Evolutionary conservation across 2,888 invertebrate species (phyloP).

Genomic region (Vannuccia rotundouncinata): DNA sequence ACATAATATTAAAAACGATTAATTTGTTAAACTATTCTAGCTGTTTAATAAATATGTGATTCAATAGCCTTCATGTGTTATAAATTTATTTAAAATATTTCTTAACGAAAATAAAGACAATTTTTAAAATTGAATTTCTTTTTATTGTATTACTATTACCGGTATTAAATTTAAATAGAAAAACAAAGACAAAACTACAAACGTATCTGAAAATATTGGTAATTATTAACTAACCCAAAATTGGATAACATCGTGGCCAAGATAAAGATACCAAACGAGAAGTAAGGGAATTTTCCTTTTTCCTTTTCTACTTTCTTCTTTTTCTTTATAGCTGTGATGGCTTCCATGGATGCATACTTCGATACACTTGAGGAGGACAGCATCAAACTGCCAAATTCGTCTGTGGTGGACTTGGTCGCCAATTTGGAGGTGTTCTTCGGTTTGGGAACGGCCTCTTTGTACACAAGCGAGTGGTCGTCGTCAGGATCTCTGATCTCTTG

Average conservation of each 20-base stretch:
- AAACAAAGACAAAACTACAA: no score
- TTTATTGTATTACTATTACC: no score
- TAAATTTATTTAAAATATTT: no score
- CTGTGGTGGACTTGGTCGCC: no score
- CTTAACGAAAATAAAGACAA: no score
- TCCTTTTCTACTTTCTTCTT: background rate
- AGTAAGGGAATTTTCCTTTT: background rate
- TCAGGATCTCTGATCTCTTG: background rate
- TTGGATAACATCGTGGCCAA: background rate
- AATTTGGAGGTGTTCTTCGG: no score
- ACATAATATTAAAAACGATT: no score
- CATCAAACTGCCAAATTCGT: background rate
- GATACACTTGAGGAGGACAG: background rate
- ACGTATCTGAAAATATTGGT: background rate
- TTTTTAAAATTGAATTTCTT: no score
- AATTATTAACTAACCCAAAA: background rate
- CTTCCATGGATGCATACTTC: background rate
- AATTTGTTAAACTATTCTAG: no score
- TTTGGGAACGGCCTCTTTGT: background rate
- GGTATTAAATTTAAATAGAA: no score
- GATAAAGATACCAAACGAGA: background rate
- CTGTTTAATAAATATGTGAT: no score
- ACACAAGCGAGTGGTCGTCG: background rate
- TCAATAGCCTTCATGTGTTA: no score
- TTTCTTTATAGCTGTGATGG: background rate